Percentiles rank a stretch among this genome's conserved stretches.
phyloP scores from a whole-genome alignment of 2,888 invertebrate genomes.

The Drosophila suboccidentalis region DNA sequence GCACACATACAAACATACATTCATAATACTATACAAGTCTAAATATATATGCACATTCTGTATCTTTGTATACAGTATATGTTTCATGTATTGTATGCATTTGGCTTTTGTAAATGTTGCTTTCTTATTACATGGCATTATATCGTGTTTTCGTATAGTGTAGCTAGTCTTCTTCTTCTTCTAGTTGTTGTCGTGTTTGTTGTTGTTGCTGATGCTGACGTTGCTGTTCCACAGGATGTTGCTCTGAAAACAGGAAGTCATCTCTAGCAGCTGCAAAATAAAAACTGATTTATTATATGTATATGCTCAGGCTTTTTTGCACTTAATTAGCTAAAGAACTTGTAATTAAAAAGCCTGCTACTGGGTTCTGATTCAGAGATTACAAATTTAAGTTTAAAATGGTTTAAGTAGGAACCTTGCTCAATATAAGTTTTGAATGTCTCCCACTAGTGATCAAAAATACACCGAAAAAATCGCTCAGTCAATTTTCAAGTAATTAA shows the following conservation, averaged over 20 bases:
- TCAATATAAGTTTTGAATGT: neutral
- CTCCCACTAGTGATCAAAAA: too few species aligned
- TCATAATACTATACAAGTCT: neutral
- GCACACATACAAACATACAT: neutral
- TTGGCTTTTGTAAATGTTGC: conserved; percentile 80
- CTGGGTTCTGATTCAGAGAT: neutral
- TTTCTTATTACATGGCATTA: conserved; percentile 80
- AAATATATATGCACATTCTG: conserved; percentile 12
- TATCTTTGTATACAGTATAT: conserved; percentile 13
- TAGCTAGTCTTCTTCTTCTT: neutral
- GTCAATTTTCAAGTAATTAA: too few species aligned
- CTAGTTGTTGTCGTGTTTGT: neutral
- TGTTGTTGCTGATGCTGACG: conserved; percentile 41
- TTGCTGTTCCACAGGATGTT: conserved; percentile 57
- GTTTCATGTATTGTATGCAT: conserved; percentile 64
- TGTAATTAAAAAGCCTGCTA: conserved; percentile 4
- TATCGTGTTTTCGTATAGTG: conserved; percentile 53
- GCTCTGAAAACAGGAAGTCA: conserved; percentile 45
- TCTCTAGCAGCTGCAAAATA: conserved; percentile 22
- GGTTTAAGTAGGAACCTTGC: neutral
- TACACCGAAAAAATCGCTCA: too few species aligned
- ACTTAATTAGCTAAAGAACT: conserved; percentile 42
- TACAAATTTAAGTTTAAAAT: neutral
- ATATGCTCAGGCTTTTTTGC: conserved; percentile 20
- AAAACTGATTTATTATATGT: conserved; percentile 34